Conservation (phyloP, 2,797 vertebrate genomes). For the Rhinogobio ventralis region DNA sequence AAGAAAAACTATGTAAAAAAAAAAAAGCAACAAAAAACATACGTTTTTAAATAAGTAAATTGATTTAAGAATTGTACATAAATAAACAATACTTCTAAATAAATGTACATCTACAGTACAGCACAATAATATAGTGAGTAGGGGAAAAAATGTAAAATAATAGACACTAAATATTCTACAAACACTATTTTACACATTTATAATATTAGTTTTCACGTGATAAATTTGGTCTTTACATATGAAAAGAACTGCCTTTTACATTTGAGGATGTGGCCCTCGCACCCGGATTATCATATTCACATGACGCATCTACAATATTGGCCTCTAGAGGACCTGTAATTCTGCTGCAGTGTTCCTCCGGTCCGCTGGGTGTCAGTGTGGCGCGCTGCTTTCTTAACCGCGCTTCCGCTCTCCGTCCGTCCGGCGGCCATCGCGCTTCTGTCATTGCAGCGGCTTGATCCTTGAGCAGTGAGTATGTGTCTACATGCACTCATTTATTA, state of each 20-base stretch:
- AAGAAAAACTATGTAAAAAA: too few species aligned
- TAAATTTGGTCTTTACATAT: too few species aligned
- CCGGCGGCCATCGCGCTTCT: constrained; percentile 51
- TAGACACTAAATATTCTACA: background rate
- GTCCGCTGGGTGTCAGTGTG: constrained; percentile 33
- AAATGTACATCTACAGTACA: background rate
- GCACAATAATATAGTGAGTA: background rate
- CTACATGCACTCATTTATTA: background rate
- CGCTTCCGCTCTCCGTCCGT: constrained; percentile 53
- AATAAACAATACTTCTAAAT: background rate
- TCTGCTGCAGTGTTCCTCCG: background rate
- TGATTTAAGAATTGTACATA: background rate
- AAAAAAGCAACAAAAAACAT: too few species aligned
- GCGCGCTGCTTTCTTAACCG: background rate
- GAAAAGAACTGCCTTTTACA: background rate
- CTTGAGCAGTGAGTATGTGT: constrained; percentile 32
- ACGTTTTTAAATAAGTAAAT: too few species aligned
- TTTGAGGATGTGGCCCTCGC: background rate
- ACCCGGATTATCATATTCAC: too few species aligned
- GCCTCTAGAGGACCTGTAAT: background rate
- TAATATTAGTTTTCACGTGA: too few species aligned
- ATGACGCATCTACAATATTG: background rate
- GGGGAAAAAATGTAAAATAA: background rate
- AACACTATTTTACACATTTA: too few species aligned
- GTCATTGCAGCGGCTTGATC: constrained; percentile 49